Conservation (phyloP, 2,888 invertebrate genomes). For the Mesorhabditis sp. region DNA sequence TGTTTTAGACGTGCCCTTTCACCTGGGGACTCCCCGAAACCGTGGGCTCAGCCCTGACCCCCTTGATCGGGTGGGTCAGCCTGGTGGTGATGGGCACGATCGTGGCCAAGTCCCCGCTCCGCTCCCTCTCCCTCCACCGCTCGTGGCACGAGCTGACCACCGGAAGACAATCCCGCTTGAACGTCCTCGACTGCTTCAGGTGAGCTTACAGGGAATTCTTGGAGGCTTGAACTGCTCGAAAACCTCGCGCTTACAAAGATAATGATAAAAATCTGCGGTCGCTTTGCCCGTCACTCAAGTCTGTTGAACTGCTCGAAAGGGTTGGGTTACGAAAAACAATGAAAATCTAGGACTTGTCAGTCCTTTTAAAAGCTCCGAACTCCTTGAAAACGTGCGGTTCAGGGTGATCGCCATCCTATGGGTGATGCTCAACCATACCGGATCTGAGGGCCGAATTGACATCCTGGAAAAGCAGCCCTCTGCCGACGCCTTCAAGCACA, state of each 20-base stretch:
- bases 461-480: constrained; percentile 46
- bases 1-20: not conserved
- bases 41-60: not conserved
- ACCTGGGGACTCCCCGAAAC: not conserved
- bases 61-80: not conserved
- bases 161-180: constrained; percentile 36
- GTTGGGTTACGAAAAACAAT: no score
- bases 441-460: constrained; percentile 52
- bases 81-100: not conserved
- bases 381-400: constrained; percentile 12
- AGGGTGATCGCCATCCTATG: constrained; percentile 54
- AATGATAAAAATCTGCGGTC: no score
- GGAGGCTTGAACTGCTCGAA: no score
- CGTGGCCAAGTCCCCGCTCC: not conserved
- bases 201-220: not conserved
- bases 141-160: constrained; percentile 32
- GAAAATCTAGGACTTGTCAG: no score
- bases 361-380: constrained; percentile 3
- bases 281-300: no score
- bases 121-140: constrained; percentile 20
- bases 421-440: constrained; percentile 54
- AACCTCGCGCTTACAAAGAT: no score
- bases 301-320: no score
- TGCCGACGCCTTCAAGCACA: constrained; percentile 45
- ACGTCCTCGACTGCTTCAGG: constrained; percentile 29